These are phyloP conservation scores for Sinopyrophorus schimmeli DNA, from an alignment of 2,888 invertebrate genomes.

Conservation along the genomic window DNA sequence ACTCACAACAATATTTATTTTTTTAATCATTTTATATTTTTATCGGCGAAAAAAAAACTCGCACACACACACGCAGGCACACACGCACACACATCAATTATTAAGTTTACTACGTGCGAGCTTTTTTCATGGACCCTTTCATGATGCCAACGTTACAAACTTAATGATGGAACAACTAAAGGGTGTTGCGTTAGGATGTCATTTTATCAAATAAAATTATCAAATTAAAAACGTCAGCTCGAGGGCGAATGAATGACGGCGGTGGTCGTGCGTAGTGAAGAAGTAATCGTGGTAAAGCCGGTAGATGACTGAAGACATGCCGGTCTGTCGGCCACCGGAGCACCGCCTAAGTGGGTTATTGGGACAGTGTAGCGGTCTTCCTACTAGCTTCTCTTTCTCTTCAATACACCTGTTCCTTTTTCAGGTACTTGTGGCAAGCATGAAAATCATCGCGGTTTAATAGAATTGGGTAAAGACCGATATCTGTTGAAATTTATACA, in stretches of 20 bases:
- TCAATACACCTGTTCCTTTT: conserved; percentile 37
- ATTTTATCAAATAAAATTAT: no score
- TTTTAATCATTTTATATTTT: conserved; percentile 36
- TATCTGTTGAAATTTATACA: conserved; percentile 4
- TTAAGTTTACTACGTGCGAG: no score
- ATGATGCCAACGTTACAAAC: no score
- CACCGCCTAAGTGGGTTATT: conserved; percentile 55
- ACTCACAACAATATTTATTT: conserved; percentile 42
- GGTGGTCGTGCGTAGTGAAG: conserved; percentile 28
- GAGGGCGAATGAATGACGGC: no score
- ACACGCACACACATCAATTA: no score
- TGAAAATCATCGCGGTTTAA: conserved; percentile 28
- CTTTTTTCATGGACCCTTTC: no score
- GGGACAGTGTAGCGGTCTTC: conserved; percentile 55
- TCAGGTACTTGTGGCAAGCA: conserved; percentile 26
- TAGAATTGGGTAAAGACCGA: conserved; percentile 24
- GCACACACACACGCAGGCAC: no score
- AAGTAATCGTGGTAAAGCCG: conserved; percentile 44
- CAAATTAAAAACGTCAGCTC: no score
- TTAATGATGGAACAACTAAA: no score
- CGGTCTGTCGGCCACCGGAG: conserved; percentile 55
- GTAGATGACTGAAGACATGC: conserved; percentile 49
- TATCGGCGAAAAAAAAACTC: no score
- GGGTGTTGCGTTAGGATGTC: no score
- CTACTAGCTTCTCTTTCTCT: conserved; percentile 44